phyloP scores from a whole-genome alignment of 2,113 vertebrate species.

The Nematolebias whitei region DNA sequence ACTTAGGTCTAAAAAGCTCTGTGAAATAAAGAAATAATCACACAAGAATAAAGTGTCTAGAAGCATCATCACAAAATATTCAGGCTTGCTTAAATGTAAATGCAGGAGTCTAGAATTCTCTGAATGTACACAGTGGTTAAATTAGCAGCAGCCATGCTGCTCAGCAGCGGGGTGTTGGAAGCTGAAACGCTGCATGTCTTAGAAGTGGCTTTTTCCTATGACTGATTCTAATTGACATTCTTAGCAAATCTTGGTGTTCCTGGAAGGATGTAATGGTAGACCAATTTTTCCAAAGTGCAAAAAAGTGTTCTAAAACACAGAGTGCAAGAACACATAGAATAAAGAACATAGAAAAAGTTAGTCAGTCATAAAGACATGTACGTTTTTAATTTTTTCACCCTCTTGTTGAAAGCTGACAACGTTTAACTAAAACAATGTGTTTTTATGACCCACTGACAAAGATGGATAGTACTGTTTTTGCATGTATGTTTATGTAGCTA shows the following conservation, averaged over 20 bases:
- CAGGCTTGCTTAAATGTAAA: neutral
- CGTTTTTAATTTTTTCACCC: too few relatives aligned
- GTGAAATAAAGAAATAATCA: too few relatives aligned
- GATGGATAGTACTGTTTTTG: too few relatives aligned
- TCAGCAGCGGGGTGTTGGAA: constrained; percentile 25
- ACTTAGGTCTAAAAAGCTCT: too few relatives aligned
- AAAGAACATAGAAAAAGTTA: neutral
- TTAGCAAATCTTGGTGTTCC: constrained; percentile 51
- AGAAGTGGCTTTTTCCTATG: constrained; percentile 49
- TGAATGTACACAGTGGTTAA: neutral
- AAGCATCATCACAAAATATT: too few relatives aligned
- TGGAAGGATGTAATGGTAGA: constrained; percentile 39
- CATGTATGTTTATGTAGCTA: too few relatives aligned
- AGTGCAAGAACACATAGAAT: constrained; percentile 1
- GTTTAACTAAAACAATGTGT: too few relatives aligned
- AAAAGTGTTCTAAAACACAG: constrained; percentile 25
- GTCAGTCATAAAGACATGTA: neutral
- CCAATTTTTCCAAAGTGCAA: constrained; percentile 36
- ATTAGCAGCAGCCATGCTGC: constrained; percentile 46
- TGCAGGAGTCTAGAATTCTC: neutral
- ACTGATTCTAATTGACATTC: constrained; percentile 61
- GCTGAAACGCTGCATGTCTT: constrained; percentile 39
- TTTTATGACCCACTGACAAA: too few relatives aligned
- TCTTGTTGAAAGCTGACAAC: constrained; percentile 23
- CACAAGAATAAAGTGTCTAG: too few relatives aligned